Base-by-base conservation (phyloP, 1,140 invertebrate species). In the Manduca sexta region DNA sequence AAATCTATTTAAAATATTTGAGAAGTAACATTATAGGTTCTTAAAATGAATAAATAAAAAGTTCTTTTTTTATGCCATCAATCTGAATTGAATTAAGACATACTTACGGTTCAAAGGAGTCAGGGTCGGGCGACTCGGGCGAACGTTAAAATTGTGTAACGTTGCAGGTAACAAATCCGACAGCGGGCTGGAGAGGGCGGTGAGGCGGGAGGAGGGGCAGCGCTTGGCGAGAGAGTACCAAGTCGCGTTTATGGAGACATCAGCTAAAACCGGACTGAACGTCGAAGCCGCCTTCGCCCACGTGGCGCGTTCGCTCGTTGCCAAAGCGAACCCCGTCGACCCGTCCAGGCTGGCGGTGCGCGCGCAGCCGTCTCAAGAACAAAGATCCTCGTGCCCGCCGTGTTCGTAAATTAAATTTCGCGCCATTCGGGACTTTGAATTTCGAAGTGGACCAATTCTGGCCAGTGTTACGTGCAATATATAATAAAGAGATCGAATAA, bases 161-260 rank as follows among this genome's bases (percentile, higher is more conserved):
- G 26, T 50, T 84, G 42, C 80, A 95, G 94, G 94, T 59, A 95
- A 96, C 88, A 96, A 95, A 87, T 91, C 92, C 35, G 93, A 95
- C 73, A 90, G 91, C 60, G 89, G 89, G 10, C 85, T 89, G 40
- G 93, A 95, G 49, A 87, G 94, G 30, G 88, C 91, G 52, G 91
- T 96, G 54, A 89, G 91, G 74, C 88, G 90, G 60, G 94, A 96
- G 83, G 93, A 95, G 69, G 94, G 94, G 3, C 92, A 94, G 71
- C 88, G 93, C 56, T 84, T 95, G 64, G 93, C 93, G 21, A 87
- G 91, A 69, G 93, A 95, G 84, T 93, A 95, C 78, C 92, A 92
- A 80, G 93, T 95, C 38, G 89, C 93, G 45, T 95, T 95, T 86
- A 94, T 95, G 92, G 94, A 95, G 87, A 95, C 93, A 34, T 95